Base-by-base conservation (phyloP, 2,888 invertebrate genomes). In the Eupithecia abbreviata region DNA sequence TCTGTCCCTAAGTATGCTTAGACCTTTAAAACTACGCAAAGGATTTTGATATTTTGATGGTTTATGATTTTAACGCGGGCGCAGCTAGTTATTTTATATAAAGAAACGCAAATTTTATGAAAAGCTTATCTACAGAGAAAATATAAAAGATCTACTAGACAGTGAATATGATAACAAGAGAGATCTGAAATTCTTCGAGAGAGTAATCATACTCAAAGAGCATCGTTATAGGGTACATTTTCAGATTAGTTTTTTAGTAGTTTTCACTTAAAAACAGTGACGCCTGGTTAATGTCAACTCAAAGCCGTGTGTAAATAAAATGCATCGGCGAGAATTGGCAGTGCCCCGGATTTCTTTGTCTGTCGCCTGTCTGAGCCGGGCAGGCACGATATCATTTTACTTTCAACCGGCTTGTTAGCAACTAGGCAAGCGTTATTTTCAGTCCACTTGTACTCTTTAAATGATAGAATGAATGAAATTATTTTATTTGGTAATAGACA, bases 351-450 rank as follows among this genome's bases (percentile, higher is more conserved):
- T 78, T 76, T 80, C 81, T 82, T 84, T 82, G 87, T 88, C 88
- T 89, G 84, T 85, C 85, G 84, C 82, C 80, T 78, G 88, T 88
- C 88, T 88, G 81, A 81, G 67, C 30, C 58, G 71, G 13, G 45
- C 67, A 72, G 71, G 30, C 73, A 68, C 74, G 69, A 76, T 77
- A 79, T 77, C 76, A 79, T 76, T 79, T 77, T 79, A 77, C 79
- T 79, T 74, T 79, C 76, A 74, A 68, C 66, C 15, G 71, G 71
- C 77, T 79, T 71, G 77, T 77, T 72, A 79, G 74, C 75, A 18
- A 65, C 55, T 66, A 47, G 62, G 18, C 69, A 69, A 12, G 69
- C 69, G 69, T 69, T 45, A 43, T 18, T 69, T 69, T 69, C 69
- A 69, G 47, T 13, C 47, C 30, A 30, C 30, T n/a, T n/a, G n/a